Evolutionary conservation across 2,113 vertebrate species (phyloP), one percentile per base, ranked within the genome.

Genomic region (Dicaeum eximium): DNA sequence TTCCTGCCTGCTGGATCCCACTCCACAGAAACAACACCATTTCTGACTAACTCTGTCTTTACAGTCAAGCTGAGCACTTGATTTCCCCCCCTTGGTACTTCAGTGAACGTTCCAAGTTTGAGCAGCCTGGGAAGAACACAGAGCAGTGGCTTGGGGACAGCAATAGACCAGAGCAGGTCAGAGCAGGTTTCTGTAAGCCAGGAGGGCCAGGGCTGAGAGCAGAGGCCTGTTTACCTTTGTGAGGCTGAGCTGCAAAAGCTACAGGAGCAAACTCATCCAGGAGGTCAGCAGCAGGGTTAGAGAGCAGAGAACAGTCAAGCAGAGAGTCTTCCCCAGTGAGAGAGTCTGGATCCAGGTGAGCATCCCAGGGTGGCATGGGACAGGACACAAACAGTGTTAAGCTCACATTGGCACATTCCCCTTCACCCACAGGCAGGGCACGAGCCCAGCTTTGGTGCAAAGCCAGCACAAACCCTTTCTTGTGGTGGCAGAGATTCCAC

Each of bases 201-300:
- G 45, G 27, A 73, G 67, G 45, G 40, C 35, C 23, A 85, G 38
- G 56, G 33, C 33, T 44, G 33, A 38, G 58, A 56, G 45, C 25
- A 67, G 11, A 54, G 56, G 31, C 12, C 13, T 37, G 33, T 97
- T 99, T 99, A 99, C 99, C 99, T 98, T 98, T 97, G 96, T 98
- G 98, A 91, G 98, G 94, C 40, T 98, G 98, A 97, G 97, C 98
- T 91, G 98, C 86, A 11, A 98, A 98, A 85, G 98, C 98, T 97
- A 99, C 97, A 2, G 99, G 98, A 91, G 98, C 98, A 97, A 99
- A 98, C 97, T 99, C 99, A 84, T 99, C 99, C 98, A 99, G 96
- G 97, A 99, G 98, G 95, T 98, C 98, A 96, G 98, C 95, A 86
- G 98, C 97, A 91, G 98, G 97, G 95, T 99, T 99, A 98, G 99